Evolutionary conservation across 2,888 invertebrate genomes (phyloP), one percentile per base, ranked within the genome.

Genomic region (Loripinus fragilis): DNA sequence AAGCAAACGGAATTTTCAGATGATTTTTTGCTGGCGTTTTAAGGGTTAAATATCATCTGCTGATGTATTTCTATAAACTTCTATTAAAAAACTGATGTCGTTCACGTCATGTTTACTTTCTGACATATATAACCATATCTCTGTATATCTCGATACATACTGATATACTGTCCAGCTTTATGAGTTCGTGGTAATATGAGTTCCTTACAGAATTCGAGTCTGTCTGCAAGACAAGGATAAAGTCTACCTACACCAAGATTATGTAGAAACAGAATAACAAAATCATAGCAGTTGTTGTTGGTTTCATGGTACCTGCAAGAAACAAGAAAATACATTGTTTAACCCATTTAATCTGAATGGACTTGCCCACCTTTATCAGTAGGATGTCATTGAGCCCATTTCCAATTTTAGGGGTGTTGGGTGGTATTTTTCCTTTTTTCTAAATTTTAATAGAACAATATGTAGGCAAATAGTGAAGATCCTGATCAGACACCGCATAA

Each of bases 201-300:
- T 41, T 78, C 69, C 33, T 69, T 45, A 78, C 83, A 83, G 64
- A 85, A 83, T 35, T 55, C 52, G 3, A 66, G 55, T 33, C 75
- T 79, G 45, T 85, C 77, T 5, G 52, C 52, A 7, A 83, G 17
- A 66, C 76, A 80, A 0, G 80, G 74, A 52, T 76, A 70, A 15
- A 67, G 45, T 33, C 71, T 50, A 23, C 69, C 72, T 35, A 81
- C 69, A n/a, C 78, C 81, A 41, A 78, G 23, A 12, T 68, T 50
- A n/a, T 71, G 71, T 41, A 85, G 65, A 80, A 81, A 81, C 15
- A 41, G 28, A 12, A 83, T 33, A 12, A 83, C 83, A 81, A 85
- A 85, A 60, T 85, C 85, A 74, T 70, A 85, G 65, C 85, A 85
- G 69, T 85, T 85, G 38, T 80, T 70, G 28, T 23, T 64, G 3